A percentile compares a stretch with the other conserved stretches of the same genome.
Evolutionary conservation across 2,797 vertebrate genomes (phyloP).

Genomic region (Neosilurus mollespiculum): DNA sequence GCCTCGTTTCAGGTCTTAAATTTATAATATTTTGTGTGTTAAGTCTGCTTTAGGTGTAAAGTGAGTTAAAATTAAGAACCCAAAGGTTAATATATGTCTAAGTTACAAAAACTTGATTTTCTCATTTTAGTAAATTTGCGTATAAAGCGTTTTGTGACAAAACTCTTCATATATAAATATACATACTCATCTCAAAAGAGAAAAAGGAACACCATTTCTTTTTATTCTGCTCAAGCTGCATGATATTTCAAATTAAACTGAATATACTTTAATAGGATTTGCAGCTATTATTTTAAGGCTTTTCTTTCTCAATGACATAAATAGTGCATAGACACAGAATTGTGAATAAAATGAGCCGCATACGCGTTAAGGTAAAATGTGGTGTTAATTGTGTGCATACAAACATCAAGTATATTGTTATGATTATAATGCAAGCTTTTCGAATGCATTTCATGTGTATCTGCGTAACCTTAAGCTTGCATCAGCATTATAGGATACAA

Average conservation of each 20-base stretch:
- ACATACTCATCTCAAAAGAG: too few species aligned
- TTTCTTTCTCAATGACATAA: conserved; percentile 27
- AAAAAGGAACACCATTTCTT: background rate
- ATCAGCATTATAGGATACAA: conserved; percentile 31
- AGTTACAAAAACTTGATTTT: too few species aligned
- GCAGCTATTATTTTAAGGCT: background rate
- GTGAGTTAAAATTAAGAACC: too few species aligned
- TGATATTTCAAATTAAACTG: conserved; percentile 8
- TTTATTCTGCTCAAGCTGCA: background rate
- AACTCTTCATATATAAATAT: too few species aligned
- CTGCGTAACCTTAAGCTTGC: conserved; percentile 15
- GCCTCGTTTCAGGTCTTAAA: too few species aligned
- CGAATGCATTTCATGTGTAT: conserved; percentile 15
- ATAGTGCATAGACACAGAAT: background rate
- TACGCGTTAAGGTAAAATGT: background rate
- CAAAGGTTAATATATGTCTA: too few species aligned
- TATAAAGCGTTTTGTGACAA: too few species aligned
- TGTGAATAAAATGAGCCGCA: background rate
- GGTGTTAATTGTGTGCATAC: background rate
- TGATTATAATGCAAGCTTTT: background rate
- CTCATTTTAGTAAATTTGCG: too few species aligned
- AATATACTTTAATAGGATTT: background rate
- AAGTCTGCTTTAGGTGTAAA: too few species aligned
- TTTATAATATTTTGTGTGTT: too few species aligned
- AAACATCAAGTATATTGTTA: background rate